Evolutionary conservation across 2,113 vertebrate genomes (phyloP).

Genomic region (Struthio camelus): DNA sequence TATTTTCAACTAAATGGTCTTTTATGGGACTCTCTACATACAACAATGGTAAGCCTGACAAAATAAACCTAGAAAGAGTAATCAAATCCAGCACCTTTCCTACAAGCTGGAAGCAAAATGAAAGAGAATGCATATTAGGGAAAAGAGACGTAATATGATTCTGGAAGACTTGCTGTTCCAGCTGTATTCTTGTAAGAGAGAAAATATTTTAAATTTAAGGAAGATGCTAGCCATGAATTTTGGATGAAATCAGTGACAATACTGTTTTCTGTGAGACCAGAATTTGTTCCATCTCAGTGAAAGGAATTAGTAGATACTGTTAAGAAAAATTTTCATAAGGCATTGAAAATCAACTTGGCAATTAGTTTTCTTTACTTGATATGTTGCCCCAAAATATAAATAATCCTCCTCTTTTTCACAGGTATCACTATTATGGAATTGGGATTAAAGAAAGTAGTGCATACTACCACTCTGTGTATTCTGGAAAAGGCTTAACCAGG

Average conservation of each 20-base stretch:
- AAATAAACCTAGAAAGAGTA: background rate
- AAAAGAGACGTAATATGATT: background rate
- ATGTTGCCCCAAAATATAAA: background rate
- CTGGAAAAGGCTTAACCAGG: constrained; percentile 98
- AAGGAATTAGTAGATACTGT: background rate
- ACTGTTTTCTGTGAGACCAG: background rate
- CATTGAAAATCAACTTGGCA: background rate
- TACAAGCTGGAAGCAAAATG: background rate
- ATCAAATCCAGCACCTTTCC: background rate
- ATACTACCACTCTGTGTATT: constrained; percentile 98
- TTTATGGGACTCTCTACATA: background rate
- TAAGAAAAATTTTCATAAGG: background rate
- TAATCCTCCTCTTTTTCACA: constrained; percentile 9
- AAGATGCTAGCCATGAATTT: background rate
- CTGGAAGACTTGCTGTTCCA: background rate
- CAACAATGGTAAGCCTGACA: background rate
- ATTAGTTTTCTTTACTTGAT: background rate
- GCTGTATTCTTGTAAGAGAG: background rate
- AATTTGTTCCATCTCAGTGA: background rate
- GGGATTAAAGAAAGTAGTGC: constrained; percentile 99
- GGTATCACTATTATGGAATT: constrained; percentile 99
- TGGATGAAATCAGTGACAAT: background rate
- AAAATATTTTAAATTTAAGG: background rate
- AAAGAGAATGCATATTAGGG: background rate
- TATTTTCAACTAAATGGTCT: background rate